These are phyloP conservation scores for Phaethornis superciliosus DNA, from an alignment of 2,113 vertebrate genomes.

Conservation along the genomic window DNA sequence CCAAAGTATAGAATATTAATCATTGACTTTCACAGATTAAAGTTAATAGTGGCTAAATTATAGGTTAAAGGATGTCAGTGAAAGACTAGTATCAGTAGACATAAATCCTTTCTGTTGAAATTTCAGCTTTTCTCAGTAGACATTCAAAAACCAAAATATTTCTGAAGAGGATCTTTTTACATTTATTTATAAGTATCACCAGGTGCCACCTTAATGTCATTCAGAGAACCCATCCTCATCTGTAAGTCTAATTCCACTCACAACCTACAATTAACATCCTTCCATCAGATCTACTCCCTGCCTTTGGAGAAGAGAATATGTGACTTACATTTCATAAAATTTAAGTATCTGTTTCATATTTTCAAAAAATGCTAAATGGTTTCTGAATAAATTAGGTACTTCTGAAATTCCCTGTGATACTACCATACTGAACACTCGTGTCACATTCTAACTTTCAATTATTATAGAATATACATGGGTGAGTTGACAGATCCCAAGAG, in stretches of 20 bases:
- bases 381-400: background rate
- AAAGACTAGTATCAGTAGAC: background rate
- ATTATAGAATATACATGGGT: background rate
- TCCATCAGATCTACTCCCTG: background rate
- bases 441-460: background rate
- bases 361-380: background rate
- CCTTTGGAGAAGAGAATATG: accelerated
- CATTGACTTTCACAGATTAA: background rate
- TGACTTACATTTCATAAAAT: background rate
- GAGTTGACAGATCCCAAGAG: background rate
- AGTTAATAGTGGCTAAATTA: background rate
- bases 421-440: background rate
- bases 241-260: background rate
- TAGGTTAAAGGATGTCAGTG: background rate
- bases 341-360: background rate
- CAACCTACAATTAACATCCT: background rate
- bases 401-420: background rate
- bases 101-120: background rate
- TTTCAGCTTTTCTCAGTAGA: background rate
- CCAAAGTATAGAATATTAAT: background rate
- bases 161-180: background rate
- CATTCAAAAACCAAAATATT: background rate
- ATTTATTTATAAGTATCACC: background rate
- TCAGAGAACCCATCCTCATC: background rate
- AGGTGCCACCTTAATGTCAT: background rate